Conservation (phyloP, 2,888 invertebrate genomes). For the Nemoura dubitans region DNA sequence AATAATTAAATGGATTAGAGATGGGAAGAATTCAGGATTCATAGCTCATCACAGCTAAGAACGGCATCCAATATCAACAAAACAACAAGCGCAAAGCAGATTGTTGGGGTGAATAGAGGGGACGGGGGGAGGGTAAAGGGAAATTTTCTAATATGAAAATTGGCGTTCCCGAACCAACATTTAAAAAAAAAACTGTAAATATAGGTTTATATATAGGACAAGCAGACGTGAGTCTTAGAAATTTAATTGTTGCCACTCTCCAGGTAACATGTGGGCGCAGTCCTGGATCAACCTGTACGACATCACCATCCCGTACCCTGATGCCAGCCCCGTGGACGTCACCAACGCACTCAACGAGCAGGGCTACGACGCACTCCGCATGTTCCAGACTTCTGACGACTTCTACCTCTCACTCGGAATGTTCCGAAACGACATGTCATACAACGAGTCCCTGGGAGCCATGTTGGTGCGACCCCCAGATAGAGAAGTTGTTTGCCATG, state of each 20-base stretch:
- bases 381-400: conserved; percentile 69
- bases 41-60: too few relatives aligned
- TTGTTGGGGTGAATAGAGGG: too few relatives aligned
- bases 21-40: too few relatives aligned
- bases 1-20: too few relatives aligned
- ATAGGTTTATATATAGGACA: too few relatives aligned
- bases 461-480: conserved; percentile 68
- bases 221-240: too few relatives aligned
- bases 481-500: conserved; percentile 70
- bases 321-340: conserved; percentile 61
- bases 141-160: too few relatives aligned
- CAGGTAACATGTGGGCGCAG: conserved; percentile 75
- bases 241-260: not conserved
- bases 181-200: too few relatives aligned
- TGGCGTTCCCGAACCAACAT: too few relatives aligned
- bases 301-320: conserved; percentile 64
- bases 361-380: conserved; percentile 57
- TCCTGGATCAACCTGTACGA: conserved; percentile 66
- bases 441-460: conserved; percentile 61
- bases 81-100: too few relatives aligned
- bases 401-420: conserved; percentile 71
- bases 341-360: conserved; percentile 63
- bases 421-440: conserved; percentile 67
- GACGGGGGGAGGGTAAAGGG: too few relatives aligned
- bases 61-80: too few relatives aligned